These are phyloP conservation scores for Harpagoxenus sublaevis DNA, from an alignment of 2,888 invertebrate genomes.

Conservation along the genomic window DNA sequence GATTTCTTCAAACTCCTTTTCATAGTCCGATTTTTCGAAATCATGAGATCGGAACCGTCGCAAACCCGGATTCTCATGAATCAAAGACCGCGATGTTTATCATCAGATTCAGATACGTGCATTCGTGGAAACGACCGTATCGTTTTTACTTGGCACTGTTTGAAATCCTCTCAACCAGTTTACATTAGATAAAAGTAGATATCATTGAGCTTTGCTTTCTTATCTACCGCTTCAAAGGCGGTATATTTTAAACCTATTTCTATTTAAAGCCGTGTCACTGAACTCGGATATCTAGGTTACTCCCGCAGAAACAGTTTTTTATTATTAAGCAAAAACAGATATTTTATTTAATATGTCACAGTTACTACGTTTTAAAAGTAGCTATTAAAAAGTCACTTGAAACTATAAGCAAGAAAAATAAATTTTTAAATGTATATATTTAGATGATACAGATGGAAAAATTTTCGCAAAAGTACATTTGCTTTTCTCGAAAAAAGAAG, in stretches of 20 bases:
- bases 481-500: constrained; percentile 2
- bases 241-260: constrained; percentile 33
- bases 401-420: neutral
- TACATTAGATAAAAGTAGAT: constrained; percentile 65
- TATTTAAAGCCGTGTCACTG: constrained; percentile 13
- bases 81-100: constrained; percentile 25
- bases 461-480: neutral
- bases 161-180: constrained; percentile 32
- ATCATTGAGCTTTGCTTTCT: constrained; percentile 39
- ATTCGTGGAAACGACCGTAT: constrained; percentile 58
- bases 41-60: constrained; percentile 32
- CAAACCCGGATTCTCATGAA: constrained; percentile 41
- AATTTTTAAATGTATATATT: neutral
- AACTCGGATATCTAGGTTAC: neutral
- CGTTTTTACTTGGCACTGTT: constrained; percentile 21
- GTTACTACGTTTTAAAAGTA: neutral
- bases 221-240: constrained; percentile 40
- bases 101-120: constrained; percentile 52
- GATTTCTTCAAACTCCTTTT: constrained; percentile 46
- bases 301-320: neutral
- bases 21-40: constrained; percentile 37
- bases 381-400: neutral
- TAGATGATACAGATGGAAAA: neutral
- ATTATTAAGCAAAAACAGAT: neutral
- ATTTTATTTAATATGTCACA: neutral